Conservation (phyloP, 2,888 invertebrate species). For the Cheilosia urbana region DNA sequence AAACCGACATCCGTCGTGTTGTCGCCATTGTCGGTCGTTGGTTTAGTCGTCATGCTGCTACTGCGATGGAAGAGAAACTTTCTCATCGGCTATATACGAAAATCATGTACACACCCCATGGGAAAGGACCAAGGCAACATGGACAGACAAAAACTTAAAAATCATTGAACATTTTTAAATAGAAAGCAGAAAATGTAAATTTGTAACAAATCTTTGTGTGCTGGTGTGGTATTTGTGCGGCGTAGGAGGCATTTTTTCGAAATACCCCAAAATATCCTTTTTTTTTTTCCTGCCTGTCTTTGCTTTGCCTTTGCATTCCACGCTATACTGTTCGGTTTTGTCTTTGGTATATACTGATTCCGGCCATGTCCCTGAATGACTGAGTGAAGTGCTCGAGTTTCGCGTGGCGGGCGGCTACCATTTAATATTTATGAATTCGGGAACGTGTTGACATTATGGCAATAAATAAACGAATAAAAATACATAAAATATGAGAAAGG, state of each 20-base stretch:
- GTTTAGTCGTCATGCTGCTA: background rate
- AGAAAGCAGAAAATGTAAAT: conserved; percentile 28
- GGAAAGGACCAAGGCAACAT: background rate
- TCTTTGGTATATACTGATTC: conserved; percentile 35
- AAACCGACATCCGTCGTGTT: conserved; percentile 12
- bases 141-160: background rate
- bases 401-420: conserved; percentile 14
- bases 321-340: conserved; percentile 31
- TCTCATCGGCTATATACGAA: background rate
- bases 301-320: conserved; percentile 15
- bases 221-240: background rate
- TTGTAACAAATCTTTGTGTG: conserved; percentile 18
- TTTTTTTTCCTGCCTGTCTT: background rate
- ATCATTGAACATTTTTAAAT: background rate
- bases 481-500: conserved; percentile 59
- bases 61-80: background rate
- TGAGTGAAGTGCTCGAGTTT: conserved; percentile 6
- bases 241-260: background rate
- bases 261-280: conserved; percentile 38
- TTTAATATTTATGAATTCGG: conserved; percentile 72
- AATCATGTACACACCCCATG: too few species aligned
- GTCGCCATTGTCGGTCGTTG: background rate
- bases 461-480: conserved; percentile 62
- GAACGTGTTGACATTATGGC: conserved; percentile 69
- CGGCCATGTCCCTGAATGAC: conserved; percentile 51